Evolutionary conservation across 2,113 vertebrate genomes (phyloP).

Genomic region (Machaerirhynchus nigripectus): DNA sequence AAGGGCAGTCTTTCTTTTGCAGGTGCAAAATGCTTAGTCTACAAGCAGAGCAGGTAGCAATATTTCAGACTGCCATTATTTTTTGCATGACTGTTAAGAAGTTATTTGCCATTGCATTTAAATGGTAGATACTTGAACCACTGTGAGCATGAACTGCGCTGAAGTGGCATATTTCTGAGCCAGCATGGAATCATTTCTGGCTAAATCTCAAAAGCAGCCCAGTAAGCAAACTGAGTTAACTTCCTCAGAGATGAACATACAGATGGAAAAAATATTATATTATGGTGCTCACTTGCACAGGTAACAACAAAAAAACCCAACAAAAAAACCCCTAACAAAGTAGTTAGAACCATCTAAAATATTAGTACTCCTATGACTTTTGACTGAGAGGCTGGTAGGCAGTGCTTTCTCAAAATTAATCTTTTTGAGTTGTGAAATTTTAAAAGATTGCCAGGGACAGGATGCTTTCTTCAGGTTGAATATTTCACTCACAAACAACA

Average conservation of each 20-base stretch:
- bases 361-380: neutral
- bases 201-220: neutral
- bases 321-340: neutral
- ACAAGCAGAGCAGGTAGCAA: neutral
- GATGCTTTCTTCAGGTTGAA: neutral
- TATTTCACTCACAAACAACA: neutral
- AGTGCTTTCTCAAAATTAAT: neutral
- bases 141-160: rapidly evolving
- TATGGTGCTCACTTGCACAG: neutral
- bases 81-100: neutral
- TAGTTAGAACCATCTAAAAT: neutral
- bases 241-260: neutral
- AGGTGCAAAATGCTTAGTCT: neutral
- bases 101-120: neutral
- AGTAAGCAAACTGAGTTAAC: neutral
- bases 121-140: neutral
- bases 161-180: neutral
- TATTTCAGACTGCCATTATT: neutral
- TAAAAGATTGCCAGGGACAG: neutral
- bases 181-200: neutral
- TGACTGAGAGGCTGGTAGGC: neutral
- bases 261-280: neutral
- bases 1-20: neutral
- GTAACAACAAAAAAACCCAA: neutral
- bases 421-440: neutral